A percentile compares a stretch with the other conserved stretches of the same genome.
Evolutionary conservation across 2,113 vertebrate genomes (phyloP).

Genomic region (Orycteropus afer): DNA sequence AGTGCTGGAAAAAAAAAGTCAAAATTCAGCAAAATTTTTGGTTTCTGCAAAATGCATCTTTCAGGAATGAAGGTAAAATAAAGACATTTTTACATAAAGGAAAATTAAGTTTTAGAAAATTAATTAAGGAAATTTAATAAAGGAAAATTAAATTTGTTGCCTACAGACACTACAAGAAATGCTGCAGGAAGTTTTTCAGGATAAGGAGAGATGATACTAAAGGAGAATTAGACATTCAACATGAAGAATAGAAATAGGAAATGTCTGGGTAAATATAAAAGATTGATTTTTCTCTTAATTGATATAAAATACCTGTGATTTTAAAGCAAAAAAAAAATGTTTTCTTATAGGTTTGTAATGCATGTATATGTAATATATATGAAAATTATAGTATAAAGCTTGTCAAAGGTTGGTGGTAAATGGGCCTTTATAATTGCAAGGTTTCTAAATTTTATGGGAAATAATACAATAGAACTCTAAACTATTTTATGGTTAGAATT

Average conservation of each 20-base stretch:
- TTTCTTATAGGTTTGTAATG: not conserved
- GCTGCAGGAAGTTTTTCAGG: not conserved
- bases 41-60: no score
- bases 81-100: not conserved
- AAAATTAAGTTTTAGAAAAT: not conserved
- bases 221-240: not conserved
- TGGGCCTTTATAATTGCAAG: not conserved
- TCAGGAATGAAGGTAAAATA: no score
- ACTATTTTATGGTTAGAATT: not conserved
- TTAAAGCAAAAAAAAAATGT: not conserved
- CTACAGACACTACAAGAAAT: not conserved
- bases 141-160: not conserved
- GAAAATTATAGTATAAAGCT: not conserved
- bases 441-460: constrained; percentile 7
- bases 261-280: not conserved
- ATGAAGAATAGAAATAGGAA: not conserved
- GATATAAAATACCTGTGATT: not conserved
- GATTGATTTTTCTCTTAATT: not conserved
- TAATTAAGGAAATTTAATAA: no score
- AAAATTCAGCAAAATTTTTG: no score
- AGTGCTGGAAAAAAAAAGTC: not conserved
- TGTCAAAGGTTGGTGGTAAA: not conserved
- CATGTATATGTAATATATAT: not conserved
- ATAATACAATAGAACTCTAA: not conserved
- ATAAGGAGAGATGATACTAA: not conserved